These are phyloP conservation scores for Pheucticus melanocephalus DNA, from an alignment of 2,113 vertebrate genomes.

Conservation along the genomic window DNA sequence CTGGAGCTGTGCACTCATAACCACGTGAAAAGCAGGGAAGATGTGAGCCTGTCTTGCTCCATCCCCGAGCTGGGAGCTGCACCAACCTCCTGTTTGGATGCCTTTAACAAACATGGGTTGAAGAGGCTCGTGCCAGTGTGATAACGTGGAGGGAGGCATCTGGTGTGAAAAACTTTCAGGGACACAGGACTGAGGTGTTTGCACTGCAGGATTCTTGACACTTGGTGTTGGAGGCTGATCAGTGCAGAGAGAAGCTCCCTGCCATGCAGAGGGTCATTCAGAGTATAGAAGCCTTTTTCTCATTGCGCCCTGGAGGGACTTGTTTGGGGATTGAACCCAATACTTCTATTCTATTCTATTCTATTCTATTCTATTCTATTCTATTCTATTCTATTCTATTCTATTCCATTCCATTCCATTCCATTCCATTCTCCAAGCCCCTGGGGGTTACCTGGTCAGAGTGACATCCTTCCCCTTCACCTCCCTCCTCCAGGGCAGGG, in stretches of 20 bases:
- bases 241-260: neutral
- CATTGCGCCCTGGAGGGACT: neutral
- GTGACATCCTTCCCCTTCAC: neutral
- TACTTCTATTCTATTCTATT: neutral
- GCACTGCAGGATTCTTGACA: neutral
- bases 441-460: neutral
- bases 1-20: neutral
- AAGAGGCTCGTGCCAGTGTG: neutral
- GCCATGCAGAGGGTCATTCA: neutral
- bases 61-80: neutral
- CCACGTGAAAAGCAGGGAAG: neutral
- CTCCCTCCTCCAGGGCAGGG: neutral
- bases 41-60: neutral
- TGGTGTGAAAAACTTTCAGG: neutral
- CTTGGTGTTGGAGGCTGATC: neutral
- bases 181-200: accelerated
- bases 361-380: too few relatives aligned
- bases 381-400: too few relatives aligned
- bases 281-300: neutral
- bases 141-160: accelerated
- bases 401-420: too few relatives aligned
- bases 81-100: neutral
- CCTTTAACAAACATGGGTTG: neutral
- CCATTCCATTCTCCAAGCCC: neutral
- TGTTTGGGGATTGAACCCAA: neutral